Conservation (phyloP, 2,113 vertebrate genomes). For the Turdus rufiventris region DNA sequence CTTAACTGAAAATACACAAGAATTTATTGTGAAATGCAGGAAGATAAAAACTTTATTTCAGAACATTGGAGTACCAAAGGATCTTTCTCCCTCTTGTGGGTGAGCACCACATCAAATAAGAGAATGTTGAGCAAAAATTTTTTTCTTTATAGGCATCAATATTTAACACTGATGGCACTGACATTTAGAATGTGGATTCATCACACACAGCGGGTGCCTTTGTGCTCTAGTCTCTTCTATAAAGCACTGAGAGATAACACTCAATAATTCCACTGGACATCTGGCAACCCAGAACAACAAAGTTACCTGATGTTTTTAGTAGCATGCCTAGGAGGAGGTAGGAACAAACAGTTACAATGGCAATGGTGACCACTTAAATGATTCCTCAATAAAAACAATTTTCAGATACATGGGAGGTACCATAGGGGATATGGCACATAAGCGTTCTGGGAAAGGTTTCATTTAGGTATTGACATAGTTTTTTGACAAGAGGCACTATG, state of each 20-base stretch:
- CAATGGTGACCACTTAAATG: neutral
- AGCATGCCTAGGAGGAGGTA: neutral
- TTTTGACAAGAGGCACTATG: neutral
- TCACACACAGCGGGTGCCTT: neutral
- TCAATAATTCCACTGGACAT: neutral
- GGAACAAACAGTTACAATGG: neutral
- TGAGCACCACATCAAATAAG: neutral
- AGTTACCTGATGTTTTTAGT: neutral
- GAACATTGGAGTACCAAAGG: neutral
- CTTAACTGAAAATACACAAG: neutral
- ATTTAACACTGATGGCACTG: neutral
- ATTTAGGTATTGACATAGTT: neutral
- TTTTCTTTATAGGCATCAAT: neutral
- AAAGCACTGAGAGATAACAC: neutral
- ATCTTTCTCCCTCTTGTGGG: neutral
- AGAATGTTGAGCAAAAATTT: neutral
- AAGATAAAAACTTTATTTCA: neutral
- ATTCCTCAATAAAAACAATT: neutral
- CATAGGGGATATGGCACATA: neutral
- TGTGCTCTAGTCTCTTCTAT: neutral
- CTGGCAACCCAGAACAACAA: neutral
- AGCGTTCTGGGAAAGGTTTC: neutral
- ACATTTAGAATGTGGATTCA: neutral
- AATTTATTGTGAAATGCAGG: neutral
- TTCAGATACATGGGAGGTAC: neutral